These are phyloP conservation scores for Xestia ashworthii DNA, from an alignment of 2,888 invertebrate species.

Conservation along the genomic window DNA sequence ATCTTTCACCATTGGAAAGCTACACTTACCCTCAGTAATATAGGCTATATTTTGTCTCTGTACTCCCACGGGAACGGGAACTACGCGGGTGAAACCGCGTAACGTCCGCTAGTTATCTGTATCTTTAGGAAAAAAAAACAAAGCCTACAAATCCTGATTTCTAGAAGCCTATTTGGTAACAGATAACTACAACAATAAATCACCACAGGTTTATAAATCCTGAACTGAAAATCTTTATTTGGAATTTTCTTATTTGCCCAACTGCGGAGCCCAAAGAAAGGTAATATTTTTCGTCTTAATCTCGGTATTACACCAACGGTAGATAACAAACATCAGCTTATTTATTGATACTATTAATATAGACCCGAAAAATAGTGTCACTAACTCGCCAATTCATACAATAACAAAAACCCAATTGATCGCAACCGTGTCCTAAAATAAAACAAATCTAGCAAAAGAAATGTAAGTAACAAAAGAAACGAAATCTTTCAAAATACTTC, in stretches of 20 bases:
- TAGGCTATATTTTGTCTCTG: no score
- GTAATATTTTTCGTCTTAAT: background rate
- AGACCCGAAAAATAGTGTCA: background rate
- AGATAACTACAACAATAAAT: background rate
- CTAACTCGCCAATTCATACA: constrained; percentile 5
- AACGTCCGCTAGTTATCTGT: no score
- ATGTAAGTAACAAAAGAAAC: constrained; percentile 41
- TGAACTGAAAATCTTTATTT: background rate
- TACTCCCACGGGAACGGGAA: no score
- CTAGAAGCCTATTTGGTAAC: background rate
- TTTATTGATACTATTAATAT: background rate
- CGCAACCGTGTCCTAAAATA: constrained; percentile 29
- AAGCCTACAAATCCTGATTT: background rate
- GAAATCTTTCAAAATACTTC: constrained; percentile 47
- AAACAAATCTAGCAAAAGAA: constrained; percentile 34
- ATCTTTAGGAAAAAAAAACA: background rate
- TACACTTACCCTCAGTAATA: no score
- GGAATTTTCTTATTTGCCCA: background rate
- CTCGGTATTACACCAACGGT: background rate
- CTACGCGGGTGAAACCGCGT: no score
- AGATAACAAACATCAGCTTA: background rate
- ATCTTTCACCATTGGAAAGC: no score
- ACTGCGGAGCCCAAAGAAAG: background rate
- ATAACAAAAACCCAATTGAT: constrained; percentile 25
- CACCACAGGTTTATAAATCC: background rate